Evolutionary conservation across 2,113 vertebrate species (phyloP), one percentile per base, ranked within the genome.

Genomic region (Rhabdornis inornatus): DNA sequence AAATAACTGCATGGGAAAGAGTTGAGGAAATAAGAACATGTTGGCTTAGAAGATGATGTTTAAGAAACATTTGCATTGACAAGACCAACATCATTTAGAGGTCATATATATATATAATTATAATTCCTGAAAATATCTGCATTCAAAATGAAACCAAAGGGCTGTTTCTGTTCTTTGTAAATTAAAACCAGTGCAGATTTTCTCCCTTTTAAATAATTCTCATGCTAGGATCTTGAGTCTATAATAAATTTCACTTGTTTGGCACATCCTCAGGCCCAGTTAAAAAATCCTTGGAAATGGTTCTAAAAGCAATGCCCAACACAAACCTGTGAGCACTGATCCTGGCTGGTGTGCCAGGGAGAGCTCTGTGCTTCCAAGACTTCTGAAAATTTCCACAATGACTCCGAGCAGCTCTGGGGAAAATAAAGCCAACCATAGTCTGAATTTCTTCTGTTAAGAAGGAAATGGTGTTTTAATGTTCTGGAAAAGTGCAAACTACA

Each of bases 181-280:
- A 69, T 95, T 64, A 83, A 80, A 79, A 81, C 18, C 88, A 74
- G 27, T 52, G 68, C n/a, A n/a, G 28, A 44, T 84, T 80, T 57
- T 13, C 11, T n/a, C 16, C 42, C 21, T 30, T 55, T 79, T 63
- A 93, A 81, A 69, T 77, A 90, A 85, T 93, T 85, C 30, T 88
- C 50, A 56, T 94, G 80, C 25, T 87, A 87, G 49, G 49, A 75
- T 11, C 31, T 81, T 53, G 35, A 83, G 28, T 87, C 39, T 90
- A 8, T 88, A 95, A 81, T 79, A 87, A 75, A 57, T 93, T 95
- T 93, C 49, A 75, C 37, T 96, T 92, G 86, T 89, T 90, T 94
- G 92, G 92, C 90, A 93, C 19, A 30, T 87, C 22, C 53, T 94
- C 24, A 11, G 40, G 40, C 47, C 60, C 28, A 35, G 68, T 93